Conservation (phyloP, 2,113 vertebrate genomes). For the Pycnonotus jocosus region DNA sequence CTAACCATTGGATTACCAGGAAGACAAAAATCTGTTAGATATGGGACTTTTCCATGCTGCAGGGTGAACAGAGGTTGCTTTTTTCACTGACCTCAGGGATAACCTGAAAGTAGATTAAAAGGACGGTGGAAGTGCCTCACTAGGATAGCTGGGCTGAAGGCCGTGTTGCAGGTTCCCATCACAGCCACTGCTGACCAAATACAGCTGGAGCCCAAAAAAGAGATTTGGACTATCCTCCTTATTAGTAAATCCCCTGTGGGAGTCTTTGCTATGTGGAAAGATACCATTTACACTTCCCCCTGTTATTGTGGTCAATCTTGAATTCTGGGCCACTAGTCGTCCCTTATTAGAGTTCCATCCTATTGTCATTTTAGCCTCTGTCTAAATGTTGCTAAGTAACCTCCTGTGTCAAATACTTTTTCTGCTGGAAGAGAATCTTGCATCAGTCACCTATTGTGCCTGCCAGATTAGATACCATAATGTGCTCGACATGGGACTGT, state of each 20-base stretch:
- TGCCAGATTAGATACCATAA: constrained; percentile 43
- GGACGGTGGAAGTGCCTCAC: background rate
- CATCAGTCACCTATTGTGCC: constrained; percentile 57
- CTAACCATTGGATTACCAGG: background rate
- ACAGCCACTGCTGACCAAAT: background rate
- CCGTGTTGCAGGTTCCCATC: background rate
- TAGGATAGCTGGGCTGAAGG: background rate
- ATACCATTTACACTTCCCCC: background rate
- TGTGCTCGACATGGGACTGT: constrained; percentile 42
- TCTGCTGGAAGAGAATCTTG: constrained; percentile 28
- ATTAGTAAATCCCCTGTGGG: background rate
- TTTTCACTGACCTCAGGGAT: background rate
- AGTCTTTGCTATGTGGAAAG: background rate
- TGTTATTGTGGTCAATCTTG: background rate
- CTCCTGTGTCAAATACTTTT: constrained; percentile 59
- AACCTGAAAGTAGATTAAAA: background rate
- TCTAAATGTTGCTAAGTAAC: constrained; percentile 67
- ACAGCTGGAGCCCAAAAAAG: background rate
- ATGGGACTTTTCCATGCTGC: background rate
- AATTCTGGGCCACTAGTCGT: background rate
- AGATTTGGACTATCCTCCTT: background rate
- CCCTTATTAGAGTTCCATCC: constrained; percentile 23
- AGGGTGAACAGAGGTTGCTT: background rate
- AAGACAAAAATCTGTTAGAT: background rate
- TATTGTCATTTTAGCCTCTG: constrained; percentile 13